A percentile compares a stretch with the other conserved stretches of the same genome.
phyloP scores from a whole-genome alignment of 2,888 invertebrate species.

The Drosophila yooni region DNA sequence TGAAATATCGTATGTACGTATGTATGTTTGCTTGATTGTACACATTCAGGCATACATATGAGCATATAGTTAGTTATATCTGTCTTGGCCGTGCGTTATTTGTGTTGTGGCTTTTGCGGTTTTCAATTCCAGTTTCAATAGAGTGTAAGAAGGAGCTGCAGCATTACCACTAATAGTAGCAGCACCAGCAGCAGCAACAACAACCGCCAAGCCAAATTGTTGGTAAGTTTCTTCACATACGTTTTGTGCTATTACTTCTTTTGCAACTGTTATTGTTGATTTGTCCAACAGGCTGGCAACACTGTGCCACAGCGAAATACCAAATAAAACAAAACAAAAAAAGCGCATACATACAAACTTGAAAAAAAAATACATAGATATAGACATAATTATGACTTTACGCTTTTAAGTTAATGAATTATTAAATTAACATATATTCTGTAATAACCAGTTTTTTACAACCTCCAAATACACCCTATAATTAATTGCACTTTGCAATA shows the following conservation, averaged over 20 bases:
- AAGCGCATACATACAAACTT: constrained; percentile 5
- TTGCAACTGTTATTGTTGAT: constrained; percentile 65
- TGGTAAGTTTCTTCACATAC: constrained; percentile 70
- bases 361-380: neutral
- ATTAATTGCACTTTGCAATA: constrained; percentile 2
- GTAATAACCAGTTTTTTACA: constrained; percentile 24
- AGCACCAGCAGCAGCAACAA: constrained; percentile 5
- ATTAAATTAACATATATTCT: constrained; percentile 6
- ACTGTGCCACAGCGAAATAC: constrained; percentile 50
- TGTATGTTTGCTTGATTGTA: constrained; percentile 32
- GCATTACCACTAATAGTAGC: constrained; percentile 4
- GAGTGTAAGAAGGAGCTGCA: constrained; percentile 60
- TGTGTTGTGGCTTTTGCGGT: constrained; percentile 78
- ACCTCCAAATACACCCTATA: neutral
- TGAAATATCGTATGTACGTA: constrained; percentile 52
- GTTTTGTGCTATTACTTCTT: constrained; percentile 69
- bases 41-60: constrained; percentile 26
- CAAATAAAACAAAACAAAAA: constrained; percentile 30
- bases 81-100: constrained; percentile 66
- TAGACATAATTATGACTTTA: constrained; percentile 1
- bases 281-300: constrained; percentile 57
- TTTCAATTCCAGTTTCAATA: constrained; percentile 70
- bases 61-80: constrained; percentile 26
- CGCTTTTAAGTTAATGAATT: constrained; percentile 29
- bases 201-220: constrained; percentile 42